Conservation (phyloP, 2,113 vertebrate genomes). For the Oncorhynchus clarkii region DNA sequence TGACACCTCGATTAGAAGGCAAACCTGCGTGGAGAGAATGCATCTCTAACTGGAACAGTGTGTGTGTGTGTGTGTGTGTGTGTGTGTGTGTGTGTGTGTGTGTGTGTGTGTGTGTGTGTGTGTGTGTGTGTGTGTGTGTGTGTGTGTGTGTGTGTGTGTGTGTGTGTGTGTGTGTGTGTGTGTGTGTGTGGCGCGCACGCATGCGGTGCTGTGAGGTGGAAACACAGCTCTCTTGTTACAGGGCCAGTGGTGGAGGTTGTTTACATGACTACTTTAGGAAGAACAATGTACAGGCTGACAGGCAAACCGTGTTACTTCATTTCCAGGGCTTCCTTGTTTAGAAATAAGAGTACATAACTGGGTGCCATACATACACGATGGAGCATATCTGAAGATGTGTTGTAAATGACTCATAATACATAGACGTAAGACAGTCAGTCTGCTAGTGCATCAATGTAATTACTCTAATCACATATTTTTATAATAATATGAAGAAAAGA, state of each 20-base stretch:
- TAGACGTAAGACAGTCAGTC: too few relatives aligned
- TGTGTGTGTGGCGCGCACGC: neutral
- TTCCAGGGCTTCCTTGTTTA: neutral
- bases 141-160: conserved; percentile 10
- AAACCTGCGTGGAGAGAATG: conserved; percentile 53
- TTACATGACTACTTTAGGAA: conserved; percentile 57
- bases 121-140: conserved; percentile 2
- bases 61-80: conserved; percentile 10
- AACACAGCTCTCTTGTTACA: conserved; percentile 62
- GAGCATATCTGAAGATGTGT: too few relatives aligned
- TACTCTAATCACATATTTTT: too few relatives aligned
- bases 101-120: too few relatives aligned
- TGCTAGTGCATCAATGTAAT: too few relatives aligned
- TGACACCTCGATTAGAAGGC: conserved; percentile 61
- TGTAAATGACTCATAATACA: too few relatives aligned
- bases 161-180: neutral
- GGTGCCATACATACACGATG: too few relatives aligned
- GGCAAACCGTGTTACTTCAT: conserved; percentile 30
- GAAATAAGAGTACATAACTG: too few relatives aligned
- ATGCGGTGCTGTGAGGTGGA: conserved; percentile 47
- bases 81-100: neutral
- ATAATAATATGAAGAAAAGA: too few relatives aligned
- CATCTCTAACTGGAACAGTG: conserved; percentile 51
- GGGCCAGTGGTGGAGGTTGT: conserved; percentile 46
- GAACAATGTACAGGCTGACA: conserved; percentile 53